A percentile compares a stretch with the other conserved stretches of the same genome.
phyloP scores from a whole-genome alignment of 2,888 invertebrate genomes.

The Drosophila neonasuta region DNA sequence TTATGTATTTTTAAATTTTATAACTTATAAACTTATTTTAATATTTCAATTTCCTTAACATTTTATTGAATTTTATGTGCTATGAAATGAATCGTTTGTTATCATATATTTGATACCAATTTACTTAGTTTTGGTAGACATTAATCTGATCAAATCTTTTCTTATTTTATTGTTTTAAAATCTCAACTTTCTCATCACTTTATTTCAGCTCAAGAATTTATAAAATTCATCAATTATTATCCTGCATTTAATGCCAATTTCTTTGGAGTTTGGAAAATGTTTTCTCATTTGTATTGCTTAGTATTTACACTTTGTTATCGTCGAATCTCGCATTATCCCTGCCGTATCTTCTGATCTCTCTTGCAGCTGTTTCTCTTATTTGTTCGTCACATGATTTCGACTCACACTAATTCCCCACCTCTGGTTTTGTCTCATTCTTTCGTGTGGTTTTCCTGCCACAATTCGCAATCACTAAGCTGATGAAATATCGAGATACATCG shows the following conservation, averaged over 20 bases:
- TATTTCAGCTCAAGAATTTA: background rate
- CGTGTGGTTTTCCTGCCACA: constrained; percentile 19
- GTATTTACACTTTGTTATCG: background rate
- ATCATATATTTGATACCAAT: too few relatives aligned
- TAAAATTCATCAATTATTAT: background rate
- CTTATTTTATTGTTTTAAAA: too few relatives aligned
- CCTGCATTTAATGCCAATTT: background rate
- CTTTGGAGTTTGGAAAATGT: background rate
- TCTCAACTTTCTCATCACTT: background rate
- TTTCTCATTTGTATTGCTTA: background rate
- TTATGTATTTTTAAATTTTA: too few relatives aligned
- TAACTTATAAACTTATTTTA: too few relatives aligned
- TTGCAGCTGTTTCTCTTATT: background rate
- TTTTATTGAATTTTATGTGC: too few relatives aligned
- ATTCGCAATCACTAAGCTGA: constrained; percentile 19
- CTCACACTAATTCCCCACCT: background rate
- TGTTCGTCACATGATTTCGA: constrained; percentile 3
- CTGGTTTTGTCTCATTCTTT: constrained; percentile 3
- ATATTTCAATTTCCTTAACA: too few relatives aligned
- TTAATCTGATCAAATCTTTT: too few relatives aligned
- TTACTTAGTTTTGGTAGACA: too few relatives aligned
- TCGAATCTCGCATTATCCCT: background rate
- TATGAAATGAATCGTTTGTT: too few relatives aligned
- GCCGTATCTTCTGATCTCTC: background rate
- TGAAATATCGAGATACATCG: constrained; percentile 19